Evolutionary conservation across 2,888 invertebrate species (phyloP), one percentile per base, ranked within the genome.

Genomic region (Dasypogon diadema): DNA sequence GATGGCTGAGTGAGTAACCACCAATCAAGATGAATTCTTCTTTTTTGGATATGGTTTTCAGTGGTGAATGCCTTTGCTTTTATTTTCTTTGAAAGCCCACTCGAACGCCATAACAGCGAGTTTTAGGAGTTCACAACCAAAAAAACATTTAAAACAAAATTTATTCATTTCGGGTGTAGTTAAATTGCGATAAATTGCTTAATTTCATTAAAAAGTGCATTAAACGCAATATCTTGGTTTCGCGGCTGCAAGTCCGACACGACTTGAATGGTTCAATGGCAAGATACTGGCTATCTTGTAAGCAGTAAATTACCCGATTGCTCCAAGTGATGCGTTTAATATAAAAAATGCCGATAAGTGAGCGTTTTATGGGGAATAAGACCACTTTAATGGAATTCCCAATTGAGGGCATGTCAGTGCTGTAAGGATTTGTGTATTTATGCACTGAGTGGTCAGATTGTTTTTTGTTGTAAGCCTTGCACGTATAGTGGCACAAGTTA

Each of bases 171-270:
- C 83, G 83, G 83, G 83, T 85, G 84, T 84, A 83, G 83, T 83
- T 83, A 83, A 84, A 84, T 84, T 83, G 82, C 83, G 81, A 81
- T 82, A 81, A 85, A 85, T 84, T 83, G 83, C 85, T 84, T 84
- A 85, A 84, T 84, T 84, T 81, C 82, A 83, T 80, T 81, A 80
- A 81, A 77, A 79, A 79, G 77, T 74, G 58, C 74, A 74, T 74
- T 74, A 58, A 74, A 74, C 24, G 42, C 65, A 60, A 14, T 26
- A 56, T 56, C 56, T 51, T 21, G 18, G 51, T 51, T 21, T 21
- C 51, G 5, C 51, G 51, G 51, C 16, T 37, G 65, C 65, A 37
- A n/a, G 54, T 18, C 4, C 24, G 12, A 16, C 46, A 54, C 30
- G 42, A 30, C 70, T n/a, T 24, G 14, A 30, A 34, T 24, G 70